Conservation (phyloP, 1,140 invertebrate species). For the Brachionus calyciflorus region DNA sequence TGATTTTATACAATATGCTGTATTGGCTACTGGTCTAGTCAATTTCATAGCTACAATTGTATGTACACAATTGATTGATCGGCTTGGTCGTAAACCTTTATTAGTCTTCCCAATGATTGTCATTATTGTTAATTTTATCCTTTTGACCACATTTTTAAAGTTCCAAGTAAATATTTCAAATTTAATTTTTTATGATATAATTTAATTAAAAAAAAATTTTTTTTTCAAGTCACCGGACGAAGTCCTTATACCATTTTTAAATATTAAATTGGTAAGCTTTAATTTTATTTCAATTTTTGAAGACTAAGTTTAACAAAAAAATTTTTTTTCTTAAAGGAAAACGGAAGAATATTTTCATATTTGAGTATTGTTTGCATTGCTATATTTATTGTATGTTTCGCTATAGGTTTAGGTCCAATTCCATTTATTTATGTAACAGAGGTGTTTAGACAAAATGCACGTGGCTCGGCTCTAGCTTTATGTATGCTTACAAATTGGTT, state of each 20-base stretch:
- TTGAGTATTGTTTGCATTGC: conserved; percentile 73
- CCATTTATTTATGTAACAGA: conserved; percentile 90
- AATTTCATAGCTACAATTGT: conserved; percentile 70
- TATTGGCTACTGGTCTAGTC: conserved; percentile 69
- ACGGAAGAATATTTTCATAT: conserved; percentile 77
- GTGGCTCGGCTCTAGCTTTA: conserved; percentile 94
- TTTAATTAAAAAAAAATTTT: neutral
- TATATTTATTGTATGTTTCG: conserved; percentile 80
- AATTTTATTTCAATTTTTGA: neutral
- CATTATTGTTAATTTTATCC: conserved; percentile 28
- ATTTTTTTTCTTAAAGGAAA: conserved; percentile 48
- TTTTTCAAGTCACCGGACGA: conserved; percentile 1
- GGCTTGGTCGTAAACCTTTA: conserved; percentile 50
- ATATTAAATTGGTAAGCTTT: neutral
- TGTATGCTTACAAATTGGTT: conserved; percentile 49
- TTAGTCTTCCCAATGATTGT: conserved; percentile 19
- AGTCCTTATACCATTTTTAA: neutral
- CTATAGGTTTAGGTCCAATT: conserved; percentile 80
- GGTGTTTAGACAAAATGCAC: conserved; percentile 90
- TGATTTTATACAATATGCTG: conserved; percentile 67
- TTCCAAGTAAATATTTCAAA: conserved; percentile 9
- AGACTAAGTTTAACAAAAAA: neutral
- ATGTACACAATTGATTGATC: conserved; percentile 59
- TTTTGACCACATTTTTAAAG: conserved; percentile 9
- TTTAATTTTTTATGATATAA: no score